phyloP scores from a whole-genome alignment of 2,797 vertebrate species.

The Threskiornis aethiopicus region DNA sequence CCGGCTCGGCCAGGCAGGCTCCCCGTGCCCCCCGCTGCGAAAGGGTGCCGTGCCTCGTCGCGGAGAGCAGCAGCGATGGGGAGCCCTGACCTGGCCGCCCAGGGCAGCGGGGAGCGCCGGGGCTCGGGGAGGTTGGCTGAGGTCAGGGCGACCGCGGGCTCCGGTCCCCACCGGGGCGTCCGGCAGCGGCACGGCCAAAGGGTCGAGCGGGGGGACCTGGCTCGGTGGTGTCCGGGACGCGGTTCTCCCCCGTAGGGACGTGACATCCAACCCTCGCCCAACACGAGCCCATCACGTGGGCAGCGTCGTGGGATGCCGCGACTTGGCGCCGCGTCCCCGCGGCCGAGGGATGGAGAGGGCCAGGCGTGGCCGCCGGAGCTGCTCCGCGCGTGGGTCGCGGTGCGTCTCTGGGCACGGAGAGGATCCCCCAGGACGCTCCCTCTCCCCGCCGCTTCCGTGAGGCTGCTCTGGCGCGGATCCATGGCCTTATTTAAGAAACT shows the following conservation, averaged over 20 bases:
- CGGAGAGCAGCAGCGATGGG: not conserved
- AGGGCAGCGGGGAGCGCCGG: not conserved
- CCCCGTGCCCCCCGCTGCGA: accelerated
- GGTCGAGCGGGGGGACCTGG: not conserved
- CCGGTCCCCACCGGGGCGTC: accelerated
- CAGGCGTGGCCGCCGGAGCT: not conserved
- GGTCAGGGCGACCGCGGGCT: not conserved
- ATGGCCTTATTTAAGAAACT: slow-evolving; percentile 56
- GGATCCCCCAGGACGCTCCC: slow-evolving; percentile 19
- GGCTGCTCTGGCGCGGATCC: slow-evolving; percentile 45
- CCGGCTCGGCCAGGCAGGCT: not conserved
- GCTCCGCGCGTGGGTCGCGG: not conserved
- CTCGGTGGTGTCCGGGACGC: accelerated
- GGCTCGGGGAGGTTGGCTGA: not conserved
- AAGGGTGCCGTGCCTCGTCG: not conserved
- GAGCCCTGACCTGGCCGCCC: not conserved
- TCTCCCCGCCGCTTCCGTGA: not conserved
- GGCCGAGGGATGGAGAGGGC: not conserved
- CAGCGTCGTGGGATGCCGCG: not conserved
- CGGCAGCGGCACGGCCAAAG: accelerated
- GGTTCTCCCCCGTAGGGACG: not conserved
- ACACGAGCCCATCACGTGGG: not conserved
- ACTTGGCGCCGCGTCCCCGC: accelerated
- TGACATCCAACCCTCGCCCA: not conserved
- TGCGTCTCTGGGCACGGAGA: not conserved